These are phyloP conservation scores for Apolygus lucorum DNA, from an alignment of 1,140 invertebrate genomes.

Conservation along the genomic window DNA sequence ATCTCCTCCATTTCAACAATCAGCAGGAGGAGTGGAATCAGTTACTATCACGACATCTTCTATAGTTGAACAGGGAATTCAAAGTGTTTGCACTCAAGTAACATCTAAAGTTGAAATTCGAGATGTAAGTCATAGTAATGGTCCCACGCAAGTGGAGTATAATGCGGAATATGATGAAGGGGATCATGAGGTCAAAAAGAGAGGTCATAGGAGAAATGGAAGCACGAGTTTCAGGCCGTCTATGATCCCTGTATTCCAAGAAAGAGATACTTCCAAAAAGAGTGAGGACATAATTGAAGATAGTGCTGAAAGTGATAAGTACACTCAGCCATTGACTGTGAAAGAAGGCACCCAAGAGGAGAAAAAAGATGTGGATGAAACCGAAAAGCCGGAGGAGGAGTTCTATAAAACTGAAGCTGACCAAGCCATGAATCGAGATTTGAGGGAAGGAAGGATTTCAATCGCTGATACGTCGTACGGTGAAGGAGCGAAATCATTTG, in stretches of 20 bases:
- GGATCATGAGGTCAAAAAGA: slow-evolving; percentile 39
- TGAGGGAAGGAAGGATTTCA: slow-evolving; percentile 34
- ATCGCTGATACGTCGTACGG: slow-evolving; percentile 33
- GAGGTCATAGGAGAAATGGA: slow-evolving; percentile 47
- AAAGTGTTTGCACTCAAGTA: slow-evolving; percentile 47
- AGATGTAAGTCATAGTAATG: slow-evolving; percentile 40
- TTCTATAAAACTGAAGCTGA: slow-evolving; percentile 40
- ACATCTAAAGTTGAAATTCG: slow-evolving; percentile 41
- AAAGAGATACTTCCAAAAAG: slow-evolving; percentile 19
- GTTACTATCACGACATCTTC: slow-evolving; percentile 48
- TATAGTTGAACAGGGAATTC: slow-evolving; percentile 42
- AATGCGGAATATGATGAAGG: slow-evolving; percentile 42
- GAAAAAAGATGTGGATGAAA: slow-evolving; percentile 41
- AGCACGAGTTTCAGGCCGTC: slow-evolving; percentile 42
- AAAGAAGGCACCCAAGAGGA: slow-evolving; percentile 42
- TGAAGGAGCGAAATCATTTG: slow-evolving; percentile 31
- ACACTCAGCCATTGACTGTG: slow-evolving; percentile 37
- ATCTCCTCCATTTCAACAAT: slow-evolving; percentile 30
- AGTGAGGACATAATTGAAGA: slow-evolving; percentile 31
- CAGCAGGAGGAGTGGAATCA: slow-evolving; percentile 37
- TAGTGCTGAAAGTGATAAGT: slow-evolving; percentile 39
- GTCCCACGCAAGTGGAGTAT: slow-evolving; percentile 49
- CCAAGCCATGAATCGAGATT: slow-evolving; percentile 39
- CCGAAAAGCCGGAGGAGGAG: slow-evolving; percentile 38
- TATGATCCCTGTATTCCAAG: slow-evolving; percentile 34